Evolutionary conservation across 2,888 invertebrate species (phyloP).

Genomic region (Hedya salicella): DNA sequence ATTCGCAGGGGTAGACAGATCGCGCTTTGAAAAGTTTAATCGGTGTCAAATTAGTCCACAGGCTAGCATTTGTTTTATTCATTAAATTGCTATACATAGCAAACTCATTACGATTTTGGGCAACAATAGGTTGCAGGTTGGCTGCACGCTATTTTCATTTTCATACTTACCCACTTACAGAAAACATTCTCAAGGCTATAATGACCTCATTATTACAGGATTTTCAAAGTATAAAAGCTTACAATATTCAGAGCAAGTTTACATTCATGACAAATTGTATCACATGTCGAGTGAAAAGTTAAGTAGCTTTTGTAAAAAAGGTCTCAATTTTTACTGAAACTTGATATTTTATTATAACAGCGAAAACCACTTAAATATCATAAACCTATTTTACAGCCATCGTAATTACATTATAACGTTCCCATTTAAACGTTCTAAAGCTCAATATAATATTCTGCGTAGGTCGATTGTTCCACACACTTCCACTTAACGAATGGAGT

Average conservation of each 20-base stretch:
- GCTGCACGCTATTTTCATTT: too few relatives aligned
- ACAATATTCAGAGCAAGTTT: too few relatives aligned
- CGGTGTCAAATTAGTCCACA: too few relatives aligned
- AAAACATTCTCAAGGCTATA: too few relatives aligned
- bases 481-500: slow-evolving; percentile 25
- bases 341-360: slow-evolving; percentile 28
- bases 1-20: too few relatives aligned
- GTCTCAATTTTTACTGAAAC: slow-evolving; percentile 10
- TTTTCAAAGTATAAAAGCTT: neutral
- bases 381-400: slow-evolving; percentile 24
- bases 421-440: slow-evolving; percentile 25
- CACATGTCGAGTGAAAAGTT: neutral
- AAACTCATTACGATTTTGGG: too few relatives aligned
- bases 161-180: too few relatives aligned
- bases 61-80: too few relatives aligned
- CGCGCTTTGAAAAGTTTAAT: too few relatives aligned
- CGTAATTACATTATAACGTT: slow-evolving; percentile 36
- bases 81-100: too few relatives aligned
- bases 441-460: slow-evolving; percentile 38
- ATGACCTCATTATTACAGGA: too few relatives aligned
- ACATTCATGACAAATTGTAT: neutral
- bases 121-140: too few relatives aligned
- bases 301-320: slow-evolving; percentile 16
- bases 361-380: slow-evolving; percentile 30
- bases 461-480: slow-evolving; percentile 31